Conservation (phyloP, 2,797 vertebrate species). For the Alectoris magna region DNA sequence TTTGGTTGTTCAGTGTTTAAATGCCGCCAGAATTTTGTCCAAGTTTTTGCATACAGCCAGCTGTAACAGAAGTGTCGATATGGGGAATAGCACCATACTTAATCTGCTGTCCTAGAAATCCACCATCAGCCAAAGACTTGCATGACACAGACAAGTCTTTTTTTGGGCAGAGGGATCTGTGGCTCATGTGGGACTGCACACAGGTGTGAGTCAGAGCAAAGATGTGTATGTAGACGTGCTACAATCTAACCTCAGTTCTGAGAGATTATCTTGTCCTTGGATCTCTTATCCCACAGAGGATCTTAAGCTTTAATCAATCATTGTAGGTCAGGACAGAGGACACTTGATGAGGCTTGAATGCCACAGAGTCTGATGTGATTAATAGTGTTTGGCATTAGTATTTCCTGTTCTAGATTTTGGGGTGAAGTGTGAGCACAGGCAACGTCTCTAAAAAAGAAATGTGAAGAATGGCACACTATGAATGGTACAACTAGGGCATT, state of each 20-base stretch:
- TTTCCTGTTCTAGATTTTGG: not conserved
- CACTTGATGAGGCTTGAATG: not conserved
- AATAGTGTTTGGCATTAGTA: not conserved
- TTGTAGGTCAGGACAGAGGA: constrained; percentile 6
- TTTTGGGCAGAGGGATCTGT: constrained; percentile 1
- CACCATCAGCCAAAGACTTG: not conserved
- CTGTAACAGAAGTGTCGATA: not conserved
- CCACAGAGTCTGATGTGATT: not conserved
- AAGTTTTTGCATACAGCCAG: not conserved
- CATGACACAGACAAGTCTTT: not conserved
- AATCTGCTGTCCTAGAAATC: not conserved
- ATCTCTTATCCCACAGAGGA: not conserved
- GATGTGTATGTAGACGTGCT: not conserved
- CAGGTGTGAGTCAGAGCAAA: constrained; percentile 16
- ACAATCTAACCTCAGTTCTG: not conserved
- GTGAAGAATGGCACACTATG: not conserved
- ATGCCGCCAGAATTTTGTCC: rapidly evolving
- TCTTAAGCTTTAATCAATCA: not conserved
- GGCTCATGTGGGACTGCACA: not conserved
- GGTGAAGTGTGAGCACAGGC: not conserved
- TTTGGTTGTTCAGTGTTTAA: not conserved
- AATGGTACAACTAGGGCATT: not conserved
- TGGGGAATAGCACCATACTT: not conserved
- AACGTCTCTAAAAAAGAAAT: not conserved
- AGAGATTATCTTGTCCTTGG: not conserved